Evolutionary conservation across 2,113 vertebrate genomes (phyloP).

Genomic region (Zapornia atra): DNA sequence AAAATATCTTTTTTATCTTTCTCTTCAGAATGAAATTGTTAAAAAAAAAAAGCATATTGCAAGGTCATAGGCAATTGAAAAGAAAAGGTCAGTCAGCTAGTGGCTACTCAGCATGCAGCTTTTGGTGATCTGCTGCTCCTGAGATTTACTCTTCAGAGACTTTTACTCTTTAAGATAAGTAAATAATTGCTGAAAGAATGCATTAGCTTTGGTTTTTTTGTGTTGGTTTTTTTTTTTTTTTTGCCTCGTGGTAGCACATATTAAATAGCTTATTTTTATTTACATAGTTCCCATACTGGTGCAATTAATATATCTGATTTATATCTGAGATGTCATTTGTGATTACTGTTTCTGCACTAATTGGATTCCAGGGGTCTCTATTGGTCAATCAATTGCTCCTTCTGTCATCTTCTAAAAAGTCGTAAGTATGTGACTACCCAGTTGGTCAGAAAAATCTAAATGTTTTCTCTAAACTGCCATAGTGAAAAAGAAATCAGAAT

Average conservation of each 20-base stretch:
- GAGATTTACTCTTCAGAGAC: background rate
- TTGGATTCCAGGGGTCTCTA: slow-evolving; percentile 29
- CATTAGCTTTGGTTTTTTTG: background rate
- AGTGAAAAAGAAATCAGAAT: slow-evolving; percentile 7
- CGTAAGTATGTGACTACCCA: background rate
- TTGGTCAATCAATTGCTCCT: slow-evolving; percentile 42
- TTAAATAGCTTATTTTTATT: slow-evolving; percentile 20
- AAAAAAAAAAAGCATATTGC: background rate
- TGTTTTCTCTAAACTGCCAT: background rate
- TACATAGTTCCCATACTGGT: background rate
- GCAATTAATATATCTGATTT: slow-evolving; percentile 41
- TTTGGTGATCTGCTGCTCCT: background rate
- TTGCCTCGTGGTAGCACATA: background rate
- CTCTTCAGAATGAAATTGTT: background rate
- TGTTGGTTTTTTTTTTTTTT: background rate
- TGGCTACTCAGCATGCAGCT: background rate
- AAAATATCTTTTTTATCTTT: background rate
- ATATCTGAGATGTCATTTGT: background rate
- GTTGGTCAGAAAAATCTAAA: background rate
- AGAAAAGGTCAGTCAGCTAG: background rate
- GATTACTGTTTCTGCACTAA: background rate
- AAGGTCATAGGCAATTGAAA: background rate
- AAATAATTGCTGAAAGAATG: slow-evolving; percentile 2
- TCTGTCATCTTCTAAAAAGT: slow-evolving; percentile 8
- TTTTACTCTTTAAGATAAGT: background rate